phyloP scores from a whole-genome alignment of 2,888 invertebrate genomes.

The Lasioglossum leucozonium region DNA sequence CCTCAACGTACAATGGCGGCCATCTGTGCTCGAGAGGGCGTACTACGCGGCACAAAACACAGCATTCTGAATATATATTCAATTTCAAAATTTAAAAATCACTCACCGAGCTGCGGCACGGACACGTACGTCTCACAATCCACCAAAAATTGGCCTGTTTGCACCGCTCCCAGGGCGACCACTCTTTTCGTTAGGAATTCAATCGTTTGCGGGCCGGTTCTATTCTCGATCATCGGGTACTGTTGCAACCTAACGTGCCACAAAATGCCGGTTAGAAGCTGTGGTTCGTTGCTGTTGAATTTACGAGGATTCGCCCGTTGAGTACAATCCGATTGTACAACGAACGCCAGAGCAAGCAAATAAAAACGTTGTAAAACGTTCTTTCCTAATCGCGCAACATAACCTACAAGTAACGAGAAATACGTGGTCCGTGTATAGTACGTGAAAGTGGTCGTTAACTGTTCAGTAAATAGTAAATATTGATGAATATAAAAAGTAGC shows the following conservation, averaged over 20 bases:
- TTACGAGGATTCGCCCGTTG: too few relatives aligned
- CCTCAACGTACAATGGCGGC: slow-evolving; percentile 29
- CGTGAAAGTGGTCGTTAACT: not conserved
- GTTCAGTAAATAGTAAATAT: not conserved
- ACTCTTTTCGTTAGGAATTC: slow-evolving; percentile 95
- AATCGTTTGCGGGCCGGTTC: slow-evolving; percentile 95
- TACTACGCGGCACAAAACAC: slow-evolving; percentile 35
- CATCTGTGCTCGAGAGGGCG: slow-evolving; percentile 49
- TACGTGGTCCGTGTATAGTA: slow-evolving; percentile 9
- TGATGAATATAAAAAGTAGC: not conserved
- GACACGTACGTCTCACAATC: slow-evolving; percentile 97
- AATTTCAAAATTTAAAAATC: slow-evolving; percentile 54
- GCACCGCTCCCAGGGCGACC: slow-evolving; percentile 93
- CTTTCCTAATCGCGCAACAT: slow-evolving; percentile 40
- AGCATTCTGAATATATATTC: slow-evolving; percentile 33
- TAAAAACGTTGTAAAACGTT: not conserved
- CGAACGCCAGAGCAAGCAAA: not conserved
- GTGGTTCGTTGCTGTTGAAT: not conserved
- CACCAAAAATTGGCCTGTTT: slow-evolving; percentile 95
- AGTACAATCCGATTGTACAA: not conserved
- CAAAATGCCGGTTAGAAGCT: slow-evolving; percentile 20
- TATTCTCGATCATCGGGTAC: slow-evolving; percentile 94
- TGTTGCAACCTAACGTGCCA: slow-evolving; percentile 89
- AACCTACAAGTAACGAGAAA: slow-evolving; percentile 46
- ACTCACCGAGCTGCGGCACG: slow-evolving; percentile 89